phyloP scores from a whole-genome alignment of 64 coral and sea anemone genomes.

The Hydrozoanthus tunicans region DNA sequence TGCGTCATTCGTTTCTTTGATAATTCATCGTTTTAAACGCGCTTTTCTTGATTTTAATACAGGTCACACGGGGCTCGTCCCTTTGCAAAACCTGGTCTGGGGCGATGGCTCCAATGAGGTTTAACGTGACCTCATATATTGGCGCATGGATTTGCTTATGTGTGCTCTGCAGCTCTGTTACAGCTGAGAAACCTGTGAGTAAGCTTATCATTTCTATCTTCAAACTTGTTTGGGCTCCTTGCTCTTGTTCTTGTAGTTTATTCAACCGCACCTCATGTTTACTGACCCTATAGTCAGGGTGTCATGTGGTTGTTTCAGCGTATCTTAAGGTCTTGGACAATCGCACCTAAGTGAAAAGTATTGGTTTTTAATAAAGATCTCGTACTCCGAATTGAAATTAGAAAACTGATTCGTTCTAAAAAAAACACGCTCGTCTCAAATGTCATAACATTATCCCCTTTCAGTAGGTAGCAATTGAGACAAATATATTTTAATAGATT shows the following conservation, averaged over 20 bases:
- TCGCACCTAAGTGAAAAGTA: no score
- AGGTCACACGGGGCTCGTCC: conserved; percentile 19
- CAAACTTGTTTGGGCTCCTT: background rate
- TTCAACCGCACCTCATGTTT: no score
- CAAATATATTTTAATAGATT: no score
- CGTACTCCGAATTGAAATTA: no score
- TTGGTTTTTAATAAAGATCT: no score
- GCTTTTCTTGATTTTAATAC: background rate
- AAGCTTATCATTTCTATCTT: background rate
- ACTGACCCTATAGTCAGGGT: no score
- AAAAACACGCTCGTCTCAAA: no score
- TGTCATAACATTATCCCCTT: no score
- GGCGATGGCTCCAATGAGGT: conserved; percentile 34
- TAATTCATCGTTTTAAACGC: background rate
- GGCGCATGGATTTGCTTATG: conserved; percentile 16
- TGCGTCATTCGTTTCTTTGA: background rate
- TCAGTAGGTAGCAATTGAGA: no score
- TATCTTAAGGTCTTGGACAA: no score
- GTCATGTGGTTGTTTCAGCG: no score
- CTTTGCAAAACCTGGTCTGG: conserved; percentile 17
- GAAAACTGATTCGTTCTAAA: no score
- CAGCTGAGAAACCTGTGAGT: conserved; percentile 27
- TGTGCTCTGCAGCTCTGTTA: background rate
- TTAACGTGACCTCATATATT: conserved; percentile 13
- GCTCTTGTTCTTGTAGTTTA: background rate